Conservation (phyloP, 2,888 invertebrate genomes). For the Perizoma flavofasciatum region DNA sequence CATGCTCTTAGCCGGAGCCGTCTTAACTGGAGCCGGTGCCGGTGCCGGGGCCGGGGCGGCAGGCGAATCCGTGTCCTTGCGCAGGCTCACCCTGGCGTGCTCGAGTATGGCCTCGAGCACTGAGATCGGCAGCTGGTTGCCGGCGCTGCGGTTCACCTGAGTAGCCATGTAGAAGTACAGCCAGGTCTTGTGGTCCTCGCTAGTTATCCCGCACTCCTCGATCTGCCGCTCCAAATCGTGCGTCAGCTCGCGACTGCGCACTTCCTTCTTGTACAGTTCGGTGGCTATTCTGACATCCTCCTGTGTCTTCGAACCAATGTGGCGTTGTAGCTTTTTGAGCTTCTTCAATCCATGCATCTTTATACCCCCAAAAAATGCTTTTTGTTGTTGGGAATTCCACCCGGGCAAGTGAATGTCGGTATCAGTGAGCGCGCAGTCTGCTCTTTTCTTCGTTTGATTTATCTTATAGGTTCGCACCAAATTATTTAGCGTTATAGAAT, state of each 20-base stretch:
- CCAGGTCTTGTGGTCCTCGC: constrained; percentile 16
- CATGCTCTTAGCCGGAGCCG: too few relatives aligned
- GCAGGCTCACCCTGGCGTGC: background rate
- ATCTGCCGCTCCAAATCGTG: constrained; percentile 16
- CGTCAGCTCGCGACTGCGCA: constrained; percentile 9
- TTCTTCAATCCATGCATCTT: constrained; percentile 19
- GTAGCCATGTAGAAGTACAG: constrained; percentile 14
- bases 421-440: constrained; percentile 3
- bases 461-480: constrained; percentile 11
- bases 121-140: background rate
- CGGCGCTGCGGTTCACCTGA: background rate
- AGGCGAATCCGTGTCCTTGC: too few relatives aligned
- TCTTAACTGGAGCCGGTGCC: too few relatives aligned
- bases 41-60: too few relatives aligned
- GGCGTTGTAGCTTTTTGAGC: constrained; percentile 19
- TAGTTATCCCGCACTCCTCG: constrained; percentile 12
- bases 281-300: constrained; percentile 21
- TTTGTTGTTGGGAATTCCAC: constrained; percentile 12
- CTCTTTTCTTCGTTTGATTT: constrained; percentile 15
- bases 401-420: constrained; percentile 13
- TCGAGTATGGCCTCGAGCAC: constrained; percentile 11
- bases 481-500: constrained; percentile 8
- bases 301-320: constrained; percentile 17
- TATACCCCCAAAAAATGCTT: constrained; percentile 7
- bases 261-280: constrained; percentile 19